Evolutionary conservation across 2,113 vertebrate genomes (phyloP), one percentile per base, ranked within the genome.

Genomic region (Peromyscus maniculatus): DNA sequence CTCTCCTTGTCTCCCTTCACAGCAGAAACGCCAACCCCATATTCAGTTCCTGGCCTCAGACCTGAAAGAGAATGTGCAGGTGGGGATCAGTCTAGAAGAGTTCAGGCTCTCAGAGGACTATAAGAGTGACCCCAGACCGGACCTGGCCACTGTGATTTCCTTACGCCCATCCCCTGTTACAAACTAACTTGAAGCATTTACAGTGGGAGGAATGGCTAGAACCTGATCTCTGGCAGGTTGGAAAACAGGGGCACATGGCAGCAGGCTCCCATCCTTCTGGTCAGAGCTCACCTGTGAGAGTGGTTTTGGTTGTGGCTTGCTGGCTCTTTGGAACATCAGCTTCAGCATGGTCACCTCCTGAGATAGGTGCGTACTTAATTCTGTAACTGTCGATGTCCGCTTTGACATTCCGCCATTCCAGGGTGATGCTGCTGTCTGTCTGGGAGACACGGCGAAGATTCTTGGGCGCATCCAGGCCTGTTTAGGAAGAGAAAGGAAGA

Each of bases 21-120:
- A 0, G 99, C 99, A 0, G 99, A 99, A 97, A 99, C 99, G 33
- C 99, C 99, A 98, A 99, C 99, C 26, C 99, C 99, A 6, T 99
- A 99, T 96, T 99, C 99, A 0, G 99, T 99, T 83, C 99, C 99
- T 0, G 99, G 99, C 93, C 98, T 99, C 97, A 99, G 98, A 97
- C 99, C 99, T 99, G 62, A 4, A 79, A 72, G 91, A 92, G 10
- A 66, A 96, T 0, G 17, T 84, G 49, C 19, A 49, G 95, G 93
- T 74, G 22, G 4, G 71, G 10, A 96, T 5, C 55, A 94, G 31
- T 9, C 33, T 77, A 33, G 55, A 49, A 33, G 7, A 6, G 21
- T 28, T 16, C 16, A 87, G 26, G 24, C 6, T 71, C 57, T 72
- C n/a, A 28, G 39, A 87, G 46, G 15, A 33, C 55, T 62, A 12